These are phyloP conservation scores for Climacteris rufus DNA, from an alignment of 2,113 vertebrate species.

Conservation along the genomic window DNA sequence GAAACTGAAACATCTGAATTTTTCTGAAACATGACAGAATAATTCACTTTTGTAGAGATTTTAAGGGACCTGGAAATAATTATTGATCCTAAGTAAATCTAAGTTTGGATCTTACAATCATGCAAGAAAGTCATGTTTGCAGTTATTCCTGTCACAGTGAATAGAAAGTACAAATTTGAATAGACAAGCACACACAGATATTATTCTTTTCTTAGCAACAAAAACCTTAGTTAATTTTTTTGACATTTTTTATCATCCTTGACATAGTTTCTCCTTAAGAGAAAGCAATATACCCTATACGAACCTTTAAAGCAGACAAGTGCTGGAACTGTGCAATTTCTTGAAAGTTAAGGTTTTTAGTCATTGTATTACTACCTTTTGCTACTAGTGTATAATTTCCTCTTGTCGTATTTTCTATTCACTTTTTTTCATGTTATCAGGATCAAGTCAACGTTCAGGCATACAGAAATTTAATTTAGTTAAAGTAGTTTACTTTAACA, in stretches of 20 bases:
- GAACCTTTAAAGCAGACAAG: neutral
- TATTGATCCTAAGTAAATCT: neutral
- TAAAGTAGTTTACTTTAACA: neutral
- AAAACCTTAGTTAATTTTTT: neutral
- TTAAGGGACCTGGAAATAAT: neutral
- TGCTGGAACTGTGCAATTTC: neutral
- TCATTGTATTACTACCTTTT: neutral
- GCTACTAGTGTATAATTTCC: neutral
- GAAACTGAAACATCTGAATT: neutral
- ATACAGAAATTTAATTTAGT: neutral
- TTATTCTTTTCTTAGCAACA: neutral
- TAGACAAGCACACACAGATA: neutral
- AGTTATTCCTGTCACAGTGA: neutral
- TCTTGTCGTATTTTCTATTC: neutral
- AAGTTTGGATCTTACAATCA: neutral
- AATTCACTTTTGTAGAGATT: neutral
- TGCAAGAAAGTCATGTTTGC: neutral
- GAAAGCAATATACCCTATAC: fast-evolving
- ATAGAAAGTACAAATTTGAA: neutral
- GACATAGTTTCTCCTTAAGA: neutral
- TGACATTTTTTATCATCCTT: neutral
- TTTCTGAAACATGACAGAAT: neutral
- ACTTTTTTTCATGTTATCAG: neutral
- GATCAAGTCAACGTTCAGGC: neutral
- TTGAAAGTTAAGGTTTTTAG: neutral